These are phyloP conservation scores for Reticulitermes speratus DNA, from an alignment of 1,140 invertebrate species.

Conservation along the genomic window DNA sequence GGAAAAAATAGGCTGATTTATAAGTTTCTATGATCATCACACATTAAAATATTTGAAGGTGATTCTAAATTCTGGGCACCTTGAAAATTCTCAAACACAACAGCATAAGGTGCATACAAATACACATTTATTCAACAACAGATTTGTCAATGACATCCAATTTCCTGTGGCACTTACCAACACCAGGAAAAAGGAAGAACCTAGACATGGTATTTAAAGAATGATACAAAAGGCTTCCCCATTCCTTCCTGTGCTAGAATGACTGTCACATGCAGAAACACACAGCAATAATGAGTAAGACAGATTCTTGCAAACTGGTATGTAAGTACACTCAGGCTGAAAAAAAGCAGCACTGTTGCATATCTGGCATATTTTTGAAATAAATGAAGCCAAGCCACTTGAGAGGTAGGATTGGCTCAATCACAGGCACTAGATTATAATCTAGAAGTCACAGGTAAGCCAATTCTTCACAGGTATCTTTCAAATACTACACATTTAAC, in stretches of 20 bases:
- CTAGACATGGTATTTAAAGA: background rate
- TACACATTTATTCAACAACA: background rate
- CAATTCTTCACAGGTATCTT: background rate
- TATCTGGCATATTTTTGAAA: background rate
- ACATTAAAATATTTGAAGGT: background rate
- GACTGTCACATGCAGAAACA: conserved; percentile 22
- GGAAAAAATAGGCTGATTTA: background rate
- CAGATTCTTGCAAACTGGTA: background rate
- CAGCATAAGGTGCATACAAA: background rate
- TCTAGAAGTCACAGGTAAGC: background rate
- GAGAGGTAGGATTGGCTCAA: background rate
- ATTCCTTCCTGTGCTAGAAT: too few relatives aligned
- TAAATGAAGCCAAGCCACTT: background rate
- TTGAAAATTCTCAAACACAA: background rate
- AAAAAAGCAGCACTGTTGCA: background rate
- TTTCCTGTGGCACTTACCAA: background rate
- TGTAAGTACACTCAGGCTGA: background rate
- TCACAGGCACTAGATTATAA: background rate
- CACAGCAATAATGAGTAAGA: conserved; percentile 12
- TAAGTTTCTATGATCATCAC: background rate
- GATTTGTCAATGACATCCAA: background rate
- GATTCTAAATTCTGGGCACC: background rate
- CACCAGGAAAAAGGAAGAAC: background rate
- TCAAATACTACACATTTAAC: background rate
- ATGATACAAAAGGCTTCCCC: background rate